Evolutionary conservation across 2,888 invertebrate species (phyloP), one percentile per base, ranked within the genome.

Genomic region (Anthrax anthrax): DNA sequence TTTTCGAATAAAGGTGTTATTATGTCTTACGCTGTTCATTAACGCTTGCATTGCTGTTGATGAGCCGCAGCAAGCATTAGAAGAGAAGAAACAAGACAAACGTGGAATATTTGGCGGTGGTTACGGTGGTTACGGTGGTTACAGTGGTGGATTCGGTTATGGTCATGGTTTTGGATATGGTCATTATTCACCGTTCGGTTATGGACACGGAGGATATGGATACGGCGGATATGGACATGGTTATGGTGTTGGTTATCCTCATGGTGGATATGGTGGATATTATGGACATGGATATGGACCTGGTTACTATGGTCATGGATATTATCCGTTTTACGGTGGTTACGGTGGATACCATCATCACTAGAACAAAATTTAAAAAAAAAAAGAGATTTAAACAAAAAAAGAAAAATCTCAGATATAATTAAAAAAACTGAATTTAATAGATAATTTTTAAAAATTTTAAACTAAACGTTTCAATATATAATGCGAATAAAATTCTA

Each of bases 71-170:
- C 12, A 9, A 13, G 40, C 40, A 36, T 39, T 40, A 23, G 39
- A 40, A 14, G 44, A 45, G 36, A 18, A 19, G 14, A 16, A 19
- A 13, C 39, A 45, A 13, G 44, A 45, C 12, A 45, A 45, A 38
- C 44, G 44, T 19, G 44, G 44, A 17, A 18, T 40, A 18, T 39
- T 40, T 16, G 43, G 23, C 9, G 23, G 44, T 17, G 44, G 44
- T n/a, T 39, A 39, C 17, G 38, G 38, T 17, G 43, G 43, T 14
- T 23, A 37, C 27, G 37, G 37, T 10, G 43, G 43, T 10, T 43
- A 43, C 19, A n/a, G 18, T 19, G 36, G 37, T n/a, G 17, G 37
- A 9, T 18, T 16, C 18, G 34, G 34, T 34, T 42, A 18, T 39
- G 18, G 18, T 19, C 18, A 39, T 16, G 37, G 37, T 23, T 17